Evolutionary conservation across 37 sponge, comb jelly and placozoan species (phyloP), one percentile per base, ranked within the genome.

Genomic region (Spongilla lacustris): DNA sequence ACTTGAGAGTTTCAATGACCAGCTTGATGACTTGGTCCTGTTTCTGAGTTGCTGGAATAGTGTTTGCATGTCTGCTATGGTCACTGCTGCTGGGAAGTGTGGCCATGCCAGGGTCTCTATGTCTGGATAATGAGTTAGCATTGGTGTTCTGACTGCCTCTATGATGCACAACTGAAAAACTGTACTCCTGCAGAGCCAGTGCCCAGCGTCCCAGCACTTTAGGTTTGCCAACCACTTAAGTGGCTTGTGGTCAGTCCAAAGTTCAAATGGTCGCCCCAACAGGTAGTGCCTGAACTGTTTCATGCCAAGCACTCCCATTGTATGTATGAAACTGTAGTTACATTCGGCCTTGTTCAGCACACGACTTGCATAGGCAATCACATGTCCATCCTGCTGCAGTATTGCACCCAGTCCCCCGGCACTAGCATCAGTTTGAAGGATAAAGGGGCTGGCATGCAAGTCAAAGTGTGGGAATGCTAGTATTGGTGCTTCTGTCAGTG

Each of bases 221-320:
- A 83, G 84, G 24, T 80, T 84, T 19, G 80, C 78, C 10, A 91
- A 80, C 92, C 87, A 91, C 58, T 83, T 35, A n/a, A 91, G 41
- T 19, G 87, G 84, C 22, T 68, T 66, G 78, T 91, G 92, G 76
- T 91, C 92, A 14, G 84, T 91, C 19, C 73, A 21, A 5, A 91
- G 19, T 58, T 21, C 68, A 49, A 91, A 86, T 1, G 41, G 41
- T 22, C 81, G 79, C 2, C 92, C 92, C n/a, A 83, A 25, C 24
- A 91, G 41, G 70, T 87, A 91, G 36, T 83, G 84, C 14, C 87
- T 87, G 50, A 91, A 86, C 69, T 86, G 87, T 31, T 83, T 87
- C 29, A 87, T 26, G n/a, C n/a, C 48, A 86, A 32, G 31, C 83
- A 80, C 68, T 81, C 75, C 76, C 80, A 32, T 41, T n/a, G n/a